These are phyloP conservation scores for Nymphicus hollandicus DNA, from an alignment of 2,113 vertebrate species.

Conservation along the genomic window DNA sequence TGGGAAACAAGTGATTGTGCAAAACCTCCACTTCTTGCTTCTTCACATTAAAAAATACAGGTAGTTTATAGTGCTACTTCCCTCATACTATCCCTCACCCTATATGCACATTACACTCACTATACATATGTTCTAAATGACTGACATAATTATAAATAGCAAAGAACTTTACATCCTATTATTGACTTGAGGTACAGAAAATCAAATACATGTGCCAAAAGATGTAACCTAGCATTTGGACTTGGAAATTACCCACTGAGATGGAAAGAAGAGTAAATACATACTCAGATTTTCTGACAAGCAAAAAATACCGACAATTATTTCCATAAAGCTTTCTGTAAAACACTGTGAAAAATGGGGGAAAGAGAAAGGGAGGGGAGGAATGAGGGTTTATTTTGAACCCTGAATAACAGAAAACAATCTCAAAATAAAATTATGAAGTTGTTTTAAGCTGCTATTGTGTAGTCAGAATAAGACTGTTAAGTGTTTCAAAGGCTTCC, in stretches of 20 bases:
- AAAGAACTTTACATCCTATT: not conserved
- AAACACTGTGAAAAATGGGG: not conserved
- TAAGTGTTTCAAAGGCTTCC: not conserved
- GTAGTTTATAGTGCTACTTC: not conserved
- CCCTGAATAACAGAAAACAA: not conserved
- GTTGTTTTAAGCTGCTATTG: not conserved
- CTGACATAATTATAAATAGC: not conserved
- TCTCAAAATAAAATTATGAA: not conserved
- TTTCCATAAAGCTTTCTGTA: not conserved
- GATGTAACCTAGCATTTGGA: not conserved
- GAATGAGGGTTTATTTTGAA: not conserved
- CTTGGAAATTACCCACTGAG: not conserved
- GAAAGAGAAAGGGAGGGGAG: accelerated
- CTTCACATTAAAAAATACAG: not conserved
- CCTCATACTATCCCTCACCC: not conserved
- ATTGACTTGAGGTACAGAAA: not conserved
- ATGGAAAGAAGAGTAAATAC: not conserved
- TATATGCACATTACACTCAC: not conserved
- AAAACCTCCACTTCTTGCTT: not conserved
- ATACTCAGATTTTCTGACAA: not conserved
- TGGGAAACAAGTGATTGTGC: not conserved
- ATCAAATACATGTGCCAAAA: not conserved
- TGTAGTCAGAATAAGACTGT: not conserved
- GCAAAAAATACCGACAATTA: not conserved
- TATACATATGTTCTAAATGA: not conserved